These are phyloP conservation scores for Reticulitermes speratus DNA, from an alignment of 1,140 invertebrate species.

Conservation along the genomic window DNA sequence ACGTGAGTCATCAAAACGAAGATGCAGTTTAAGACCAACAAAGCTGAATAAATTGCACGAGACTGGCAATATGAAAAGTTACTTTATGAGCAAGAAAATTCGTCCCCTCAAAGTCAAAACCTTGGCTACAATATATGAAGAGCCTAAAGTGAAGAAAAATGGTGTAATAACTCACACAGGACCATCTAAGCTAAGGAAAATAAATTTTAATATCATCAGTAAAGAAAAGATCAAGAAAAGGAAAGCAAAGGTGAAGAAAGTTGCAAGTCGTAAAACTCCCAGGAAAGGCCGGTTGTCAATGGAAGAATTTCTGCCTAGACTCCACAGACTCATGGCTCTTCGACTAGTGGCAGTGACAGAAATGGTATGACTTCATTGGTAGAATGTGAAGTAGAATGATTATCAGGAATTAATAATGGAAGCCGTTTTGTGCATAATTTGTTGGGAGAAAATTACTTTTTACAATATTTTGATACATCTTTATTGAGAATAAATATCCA, in stretches of 20 bases:
- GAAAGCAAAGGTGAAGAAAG: constrained; percentile 6
- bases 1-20: background rate
- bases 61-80: background rate
- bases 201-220: background rate
- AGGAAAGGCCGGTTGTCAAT: background rate
- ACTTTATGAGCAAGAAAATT: background rate
- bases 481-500: too few relatives aligned
- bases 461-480: background rate
- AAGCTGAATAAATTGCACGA: background rate
- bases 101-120: background rate
- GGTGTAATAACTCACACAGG: background rate
- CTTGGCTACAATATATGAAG: constrained; percentile 23
- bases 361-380: background rate
- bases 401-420: background rate
- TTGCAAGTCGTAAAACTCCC: background rate
- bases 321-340: background rate
- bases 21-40: background rate
- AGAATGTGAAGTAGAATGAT: background rate
- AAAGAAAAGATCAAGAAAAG: background rate
- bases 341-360: background rate
- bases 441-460: background rate
- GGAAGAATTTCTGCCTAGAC: constrained; percentile 12
- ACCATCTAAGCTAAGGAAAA: background rate
- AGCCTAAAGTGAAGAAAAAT: background rate
- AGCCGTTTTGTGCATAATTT: background rate